Percentiles rank a stretch among this genome's conserved stretches.
Evolutionary conservation across 2,888 invertebrate species (phyloP).

Genomic region (Tetramorium bicarinatum): DNA sequence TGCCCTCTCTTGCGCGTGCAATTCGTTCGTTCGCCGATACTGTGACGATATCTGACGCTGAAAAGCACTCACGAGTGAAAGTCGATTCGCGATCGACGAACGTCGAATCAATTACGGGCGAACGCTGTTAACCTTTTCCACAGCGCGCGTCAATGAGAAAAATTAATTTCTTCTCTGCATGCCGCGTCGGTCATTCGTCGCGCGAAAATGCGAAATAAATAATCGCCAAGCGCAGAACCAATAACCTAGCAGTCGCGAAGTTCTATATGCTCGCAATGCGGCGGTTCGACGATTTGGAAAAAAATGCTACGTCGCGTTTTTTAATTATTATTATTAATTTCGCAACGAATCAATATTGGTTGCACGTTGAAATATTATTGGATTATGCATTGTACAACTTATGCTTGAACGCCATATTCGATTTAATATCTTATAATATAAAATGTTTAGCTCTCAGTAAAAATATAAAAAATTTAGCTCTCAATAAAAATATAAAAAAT

Average conservation of each 20-base stretch:
- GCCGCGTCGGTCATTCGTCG: slow-evolving; percentile 30
- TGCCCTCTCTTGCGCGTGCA: slow-evolving; percentile 14
- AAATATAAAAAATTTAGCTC: background rate
- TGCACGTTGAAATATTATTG: background rate
- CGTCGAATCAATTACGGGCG: slow-evolving; percentile 46
- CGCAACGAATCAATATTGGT: background rate
- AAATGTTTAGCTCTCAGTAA: background rate
- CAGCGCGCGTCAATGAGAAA: background rate
- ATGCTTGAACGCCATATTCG: background rate
- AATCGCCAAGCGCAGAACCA: background rate
- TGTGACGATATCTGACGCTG: slow-evolving; percentile 22
- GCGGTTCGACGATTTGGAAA: background rate
- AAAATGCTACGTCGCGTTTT: background rate
- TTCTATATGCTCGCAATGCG: background rate
- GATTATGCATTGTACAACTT: background rate
- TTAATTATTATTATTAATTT: slow-evolving; percentile 5
- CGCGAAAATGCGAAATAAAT: background rate
- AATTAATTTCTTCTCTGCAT: slow-evolving; percentile 32
- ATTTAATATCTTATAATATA: background rate
- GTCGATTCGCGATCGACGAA: slow-evolving; percentile 40
- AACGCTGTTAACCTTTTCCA: slow-evolving; percentile 39
- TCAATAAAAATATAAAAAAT: background rate
- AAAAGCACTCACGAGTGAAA: slow-evolving; percentile 32
- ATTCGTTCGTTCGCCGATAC: background rate
- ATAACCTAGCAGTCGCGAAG: background rate